phyloP scores from a whole-genome alignment of 2,888 invertebrate species.

The Thysanoteuthis rhombus region DNA sequence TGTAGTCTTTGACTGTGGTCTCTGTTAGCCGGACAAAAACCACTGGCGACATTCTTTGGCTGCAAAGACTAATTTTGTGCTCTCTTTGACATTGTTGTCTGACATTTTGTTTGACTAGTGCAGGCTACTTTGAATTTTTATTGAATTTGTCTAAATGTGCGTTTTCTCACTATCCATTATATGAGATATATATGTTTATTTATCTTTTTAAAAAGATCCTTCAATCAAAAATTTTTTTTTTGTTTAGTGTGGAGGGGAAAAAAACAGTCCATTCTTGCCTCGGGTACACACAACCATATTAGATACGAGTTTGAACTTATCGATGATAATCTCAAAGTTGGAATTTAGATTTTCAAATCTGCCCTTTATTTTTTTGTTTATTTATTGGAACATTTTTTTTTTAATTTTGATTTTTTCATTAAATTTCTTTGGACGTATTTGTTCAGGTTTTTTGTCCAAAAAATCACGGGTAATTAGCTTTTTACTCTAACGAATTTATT shows the following conservation, averaged over 20 bases:
- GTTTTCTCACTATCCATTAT: neutral
- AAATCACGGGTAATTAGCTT: neutral
- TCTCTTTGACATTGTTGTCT: neutral
- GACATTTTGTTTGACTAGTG: neutral
- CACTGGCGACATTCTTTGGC: neutral
- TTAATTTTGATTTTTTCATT: neutral
- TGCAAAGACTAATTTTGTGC: neutral
- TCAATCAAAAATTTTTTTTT: neutral
- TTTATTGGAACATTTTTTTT: neutral
- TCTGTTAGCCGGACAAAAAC: neutral
- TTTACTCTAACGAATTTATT: neutral
- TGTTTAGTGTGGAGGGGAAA: neutral
- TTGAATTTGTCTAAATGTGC: neutral
- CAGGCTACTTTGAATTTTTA: neutral
- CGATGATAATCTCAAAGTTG: neutral
- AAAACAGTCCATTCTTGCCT: neutral
- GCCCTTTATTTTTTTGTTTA: neutral
- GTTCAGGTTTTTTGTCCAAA: neutral
- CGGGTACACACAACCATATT: constrained; percentile 12
- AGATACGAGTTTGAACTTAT: neutral
- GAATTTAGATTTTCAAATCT: neutral
- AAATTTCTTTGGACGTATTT: neutral
- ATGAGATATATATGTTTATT: neutral
- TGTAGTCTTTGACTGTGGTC: neutral
- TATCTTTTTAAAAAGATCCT: neutral